Conservation (phyloP, 2,113 vertebrate species). For the Rhombomys opimus region DNA sequence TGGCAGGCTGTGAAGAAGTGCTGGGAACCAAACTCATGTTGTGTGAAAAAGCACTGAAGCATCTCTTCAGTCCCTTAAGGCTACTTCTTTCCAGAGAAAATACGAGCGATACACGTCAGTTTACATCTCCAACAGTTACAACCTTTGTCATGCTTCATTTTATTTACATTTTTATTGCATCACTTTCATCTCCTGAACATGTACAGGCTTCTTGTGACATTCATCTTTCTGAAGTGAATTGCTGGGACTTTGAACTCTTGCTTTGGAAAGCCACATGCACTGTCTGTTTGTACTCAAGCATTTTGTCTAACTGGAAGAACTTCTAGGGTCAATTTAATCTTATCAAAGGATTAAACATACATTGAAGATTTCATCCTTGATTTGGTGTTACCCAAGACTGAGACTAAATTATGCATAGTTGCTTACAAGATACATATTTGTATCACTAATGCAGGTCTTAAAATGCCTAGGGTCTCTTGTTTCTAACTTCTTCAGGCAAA, state of each 20-base stretch:
- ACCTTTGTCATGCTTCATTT: not conserved
- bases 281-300: not conserved
- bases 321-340: not conserved
- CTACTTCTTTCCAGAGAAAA: constrained; percentile 2
- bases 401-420: not conserved
- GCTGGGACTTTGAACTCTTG: not conserved
- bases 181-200: not conserved
- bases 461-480: constrained; percentile 41
- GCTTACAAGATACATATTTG: constrained; percentile 11
- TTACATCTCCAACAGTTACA: not conserved
- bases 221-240: constrained; percentile 26
- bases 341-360: constrained; percentile 14
- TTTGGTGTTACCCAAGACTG: not conserved
- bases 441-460: not conserved
- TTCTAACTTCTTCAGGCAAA: constrained; percentile 1
- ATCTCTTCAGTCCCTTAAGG: not conserved
- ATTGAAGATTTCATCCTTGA: constrained; percentile 48
- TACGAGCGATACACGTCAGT: not conserved
- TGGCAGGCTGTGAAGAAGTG: not conserved
- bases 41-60: not conserved
- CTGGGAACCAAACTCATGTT: not conserved
- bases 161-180: not conserved
- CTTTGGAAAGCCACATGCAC: not conserved
- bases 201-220: not conserved
- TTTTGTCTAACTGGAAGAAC: not conserved